phyloP scores from a whole-genome alignment of 2,888 invertebrate species.

The Tenodera sinensis region DNA sequence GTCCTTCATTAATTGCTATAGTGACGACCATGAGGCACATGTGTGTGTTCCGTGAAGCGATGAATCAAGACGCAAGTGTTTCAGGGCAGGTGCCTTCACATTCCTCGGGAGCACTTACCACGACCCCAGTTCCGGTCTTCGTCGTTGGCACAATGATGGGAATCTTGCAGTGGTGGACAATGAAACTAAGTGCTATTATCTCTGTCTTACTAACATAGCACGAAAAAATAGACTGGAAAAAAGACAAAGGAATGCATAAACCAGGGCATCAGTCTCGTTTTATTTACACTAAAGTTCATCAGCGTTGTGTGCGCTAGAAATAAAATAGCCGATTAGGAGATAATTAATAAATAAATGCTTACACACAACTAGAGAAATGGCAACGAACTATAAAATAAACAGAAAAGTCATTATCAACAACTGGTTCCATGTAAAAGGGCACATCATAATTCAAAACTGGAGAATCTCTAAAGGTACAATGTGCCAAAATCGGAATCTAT shows the following conservation, averaged over 20 bases:
- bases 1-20: not conserved
- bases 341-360: too few species aligned
- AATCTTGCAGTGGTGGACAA: not conserved
- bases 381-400: too few species aligned
- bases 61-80: not conserved
- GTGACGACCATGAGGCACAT: not conserved
- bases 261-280: not conserved
- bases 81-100: not conserved
- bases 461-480: too few species aligned
- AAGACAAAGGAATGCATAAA: not conserved
- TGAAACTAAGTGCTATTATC: not conserved
- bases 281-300: not conserved
- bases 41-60: not conserved
- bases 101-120: not conserved
- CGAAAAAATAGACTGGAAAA: not conserved
- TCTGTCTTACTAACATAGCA: not conserved
- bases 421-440: too few species aligned
- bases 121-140: not conserved
- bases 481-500: too few species aligned
- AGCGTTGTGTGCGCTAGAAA: not conserved
- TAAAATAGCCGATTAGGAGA: too few species aligned
- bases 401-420: too few species aligned
- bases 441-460: too few species aligned
- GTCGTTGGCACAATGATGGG: not conserved
- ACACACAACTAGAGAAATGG: too few species aligned